A percentile compares a stretch with the other conserved stretches of the same genome.
Conservation (phyloP, 2,797 vertebrate species). For the Dendrocincla fuliginosa region DNA sequence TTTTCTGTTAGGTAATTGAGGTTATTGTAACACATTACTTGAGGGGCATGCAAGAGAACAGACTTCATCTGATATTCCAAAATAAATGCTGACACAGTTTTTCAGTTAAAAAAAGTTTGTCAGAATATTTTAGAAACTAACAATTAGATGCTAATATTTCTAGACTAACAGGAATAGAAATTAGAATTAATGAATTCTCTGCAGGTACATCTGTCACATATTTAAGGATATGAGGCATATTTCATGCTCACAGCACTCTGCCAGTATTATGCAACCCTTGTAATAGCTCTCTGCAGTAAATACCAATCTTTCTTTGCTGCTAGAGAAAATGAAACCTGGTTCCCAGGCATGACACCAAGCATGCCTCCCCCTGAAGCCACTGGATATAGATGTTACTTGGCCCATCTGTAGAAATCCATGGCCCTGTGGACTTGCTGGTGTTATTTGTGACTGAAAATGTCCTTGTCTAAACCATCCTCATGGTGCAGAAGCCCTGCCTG, state of each 20-base stretch:
- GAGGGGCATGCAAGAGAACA: slow-evolving; percentile 31
- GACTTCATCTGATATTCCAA: slow-evolving; percentile 24
- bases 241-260: background rate
- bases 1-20: slow-evolving; percentile 45
- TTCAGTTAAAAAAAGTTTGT: slow-evolving; percentile 50
- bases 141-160: slow-evolving; percentile 65
- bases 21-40: slow-evolving; percentile 44
- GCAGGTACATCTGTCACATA: slow-evolving; percentile 43
- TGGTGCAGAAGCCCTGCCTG: background rate
- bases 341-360: background rate
- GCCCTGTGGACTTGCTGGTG: background rate
- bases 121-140: slow-evolving; percentile 62
- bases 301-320: background rate
- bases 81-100: slow-evolving; percentile 62
- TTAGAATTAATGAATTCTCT: slow-evolving; percentile 58
- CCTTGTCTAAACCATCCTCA: background rate
- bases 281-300: slow-evolving; percentile 14
- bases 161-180: slow-evolving; percentile 65
- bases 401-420: background rate
- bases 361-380: background rate
- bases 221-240: background rate
- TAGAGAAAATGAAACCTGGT: background rate
- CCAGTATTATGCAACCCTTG: background rate
- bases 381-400: background rate
- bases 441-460: background rate